Percentiles rank a stretch among this genome's conserved stretches.
Evolutionary conservation across 2,888 invertebrate species (phyloP).

Genomic region (Thecocarcelia acutangulata): DNA sequence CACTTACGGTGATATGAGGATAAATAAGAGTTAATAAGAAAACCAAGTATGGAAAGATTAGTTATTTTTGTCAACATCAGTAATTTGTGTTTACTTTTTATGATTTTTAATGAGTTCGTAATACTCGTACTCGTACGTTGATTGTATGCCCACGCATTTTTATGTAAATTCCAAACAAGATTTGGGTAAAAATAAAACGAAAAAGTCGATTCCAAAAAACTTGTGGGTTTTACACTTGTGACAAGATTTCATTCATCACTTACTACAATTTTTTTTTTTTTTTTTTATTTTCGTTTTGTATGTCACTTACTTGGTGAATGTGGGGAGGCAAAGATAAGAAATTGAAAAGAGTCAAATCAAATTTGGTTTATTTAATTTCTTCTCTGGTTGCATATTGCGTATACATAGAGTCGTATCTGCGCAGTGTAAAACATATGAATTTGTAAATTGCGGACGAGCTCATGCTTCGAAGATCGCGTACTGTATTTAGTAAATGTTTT

Average conservation of each 20-base stretch:
- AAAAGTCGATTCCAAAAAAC: slow-evolving; percentile 46
- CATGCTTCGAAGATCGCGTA: too few relatives aligned
- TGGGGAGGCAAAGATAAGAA: slow-evolving; percentile 11
- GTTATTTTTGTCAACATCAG: slow-evolving; percentile 18
- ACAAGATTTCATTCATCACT: slow-evolving; percentile 66
- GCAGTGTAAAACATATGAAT: background rate
- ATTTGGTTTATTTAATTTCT: too few relatives aligned
- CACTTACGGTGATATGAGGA: background rate
- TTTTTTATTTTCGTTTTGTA: slow-evolving; percentile 35
- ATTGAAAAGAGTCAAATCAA: slow-evolving; percentile 36
- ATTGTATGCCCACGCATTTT: slow-evolving; percentile 44
- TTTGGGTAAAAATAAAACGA: slow-evolving; percentile 33
- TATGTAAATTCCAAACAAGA: slow-evolving; percentile 43
- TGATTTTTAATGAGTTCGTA: slow-evolving; percentile 48
- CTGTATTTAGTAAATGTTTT: background rate
- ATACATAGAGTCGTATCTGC: background rate
- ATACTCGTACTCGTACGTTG: too few relatives aligned
- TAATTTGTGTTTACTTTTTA: slow-evolving; percentile 27
- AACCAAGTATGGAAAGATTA: slow-evolving; percentile 47
- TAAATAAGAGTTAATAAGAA: slow-evolving; percentile 40
- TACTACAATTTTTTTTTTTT: slow-evolving; percentile 24
- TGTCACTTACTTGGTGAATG: slow-evolving; percentile 44
- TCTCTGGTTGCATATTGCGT: too few relatives aligned
- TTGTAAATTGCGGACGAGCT: too few relatives aligned
- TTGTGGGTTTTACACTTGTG: slow-evolving; percentile 65